Evolutionary conservation across 2,113 vertebrate species (phyloP), one percentile per base, ranked within the genome.

Genomic region (Ancistrus triradiatus): DNA sequence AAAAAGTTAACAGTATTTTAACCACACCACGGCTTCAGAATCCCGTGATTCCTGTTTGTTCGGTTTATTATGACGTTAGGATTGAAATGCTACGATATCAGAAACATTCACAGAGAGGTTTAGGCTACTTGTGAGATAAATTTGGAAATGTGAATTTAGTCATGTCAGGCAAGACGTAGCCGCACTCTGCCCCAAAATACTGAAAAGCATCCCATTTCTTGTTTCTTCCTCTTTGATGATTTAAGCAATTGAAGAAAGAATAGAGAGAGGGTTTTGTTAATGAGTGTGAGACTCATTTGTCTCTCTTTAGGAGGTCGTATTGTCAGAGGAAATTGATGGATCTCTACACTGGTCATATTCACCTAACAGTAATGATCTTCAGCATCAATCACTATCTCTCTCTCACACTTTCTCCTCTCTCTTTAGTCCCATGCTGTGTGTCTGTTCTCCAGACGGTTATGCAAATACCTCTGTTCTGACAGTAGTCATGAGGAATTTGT

Each of bases 311-410:
- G 81, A 85, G 78, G 74, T 77, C 77, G 80, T 69, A 77, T 77
- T 81, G 81, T 78, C 79, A 79, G 59, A 73, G 78, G 79, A 80
- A 79, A 83, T 76, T 82, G 84, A 86, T 81, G 80, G 80, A 80
- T 74, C 75, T 75, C 78, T 79, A 83, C 75, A 81, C 55, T 77
- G 81, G 77, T 80, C 74, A 78, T 78, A 79, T 85, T 74, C 69
- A 82, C 70, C 81, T 78, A 77, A 64, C 69, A 76, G 79, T 82
- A 79, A 85, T 88, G 78, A 86, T 85, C 79, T 85, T 80, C 73
- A 75, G 76, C 37, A 80, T 81, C 81, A 82, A 82, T 80, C 80
- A 78, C 60, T 35, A 58, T 66, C 18, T 66, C 40, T 49, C 49
- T 38, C 57, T 52, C 37, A 18, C 35, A 18, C 49, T 61, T 21